A percentile compares a stretch with the other conserved stretches of the same genome.
Conservation (phyloP, 2,113 vertebrate species). For the Sterrhoptilus dennistouni region DNA sequence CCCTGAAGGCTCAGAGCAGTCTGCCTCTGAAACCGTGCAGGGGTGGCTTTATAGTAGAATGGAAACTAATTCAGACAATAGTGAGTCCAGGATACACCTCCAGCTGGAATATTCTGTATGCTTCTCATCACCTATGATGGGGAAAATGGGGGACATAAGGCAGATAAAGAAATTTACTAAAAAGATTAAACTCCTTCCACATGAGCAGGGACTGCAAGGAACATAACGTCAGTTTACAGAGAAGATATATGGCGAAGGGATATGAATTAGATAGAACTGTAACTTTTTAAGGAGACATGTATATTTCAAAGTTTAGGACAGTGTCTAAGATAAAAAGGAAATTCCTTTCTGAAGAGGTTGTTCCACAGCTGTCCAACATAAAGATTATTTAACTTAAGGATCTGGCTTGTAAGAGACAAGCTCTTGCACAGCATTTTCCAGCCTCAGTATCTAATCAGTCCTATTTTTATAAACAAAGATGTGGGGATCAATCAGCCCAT, state of each 20-base stretch:
- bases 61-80: background rate
- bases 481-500: background rate
- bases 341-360: background rate
- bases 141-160: background rate
- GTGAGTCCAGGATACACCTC: background rate
- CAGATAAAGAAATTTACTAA: background rate
- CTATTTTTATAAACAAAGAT: background rate
- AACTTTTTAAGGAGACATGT: background rate
- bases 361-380: background rate
- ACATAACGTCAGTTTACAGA: background rate
- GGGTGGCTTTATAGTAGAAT: background rate
- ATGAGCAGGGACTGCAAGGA: background rate
- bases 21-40: background rate
- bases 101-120: background rate
- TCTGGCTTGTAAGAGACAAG: background rate
- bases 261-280: background rate
- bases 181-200: background rate
- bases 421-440: background rate
- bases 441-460: background rate
- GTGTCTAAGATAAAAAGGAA: background rate
- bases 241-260: background rate
- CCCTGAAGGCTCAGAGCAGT: background rate
- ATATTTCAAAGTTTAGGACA: background rate
- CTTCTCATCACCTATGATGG: background rate
- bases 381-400: background rate